These are phyloP conservation scores for Drosophila nebulosa DNA, from an alignment of 1,140 invertebrate species.

Conservation along the genomic window DNA sequence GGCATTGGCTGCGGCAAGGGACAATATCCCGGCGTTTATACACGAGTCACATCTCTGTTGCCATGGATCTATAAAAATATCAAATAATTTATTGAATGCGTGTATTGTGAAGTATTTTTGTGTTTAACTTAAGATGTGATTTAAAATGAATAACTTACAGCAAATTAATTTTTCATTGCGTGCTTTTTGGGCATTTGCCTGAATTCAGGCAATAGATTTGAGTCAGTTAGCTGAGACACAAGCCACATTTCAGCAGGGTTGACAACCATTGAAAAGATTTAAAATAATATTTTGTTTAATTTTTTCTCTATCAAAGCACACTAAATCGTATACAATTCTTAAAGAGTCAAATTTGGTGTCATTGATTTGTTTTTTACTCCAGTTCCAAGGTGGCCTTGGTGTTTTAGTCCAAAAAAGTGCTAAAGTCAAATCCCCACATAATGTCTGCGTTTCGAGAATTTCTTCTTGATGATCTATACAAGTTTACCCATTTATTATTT, in stretches of 20 bases:
- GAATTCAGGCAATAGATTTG: background rate
- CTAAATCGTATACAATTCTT: too few relatives aligned
- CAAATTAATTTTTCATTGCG: slow-evolving; percentile 1
- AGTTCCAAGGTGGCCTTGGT: too few relatives aligned
- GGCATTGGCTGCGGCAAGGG: slow-evolving; percentile 96
- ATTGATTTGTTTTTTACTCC: too few relatives aligned
- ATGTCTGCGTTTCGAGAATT: slow-evolving; percentile 9
- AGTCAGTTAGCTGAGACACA: too few relatives aligned
- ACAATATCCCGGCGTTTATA: slow-evolving; percentile 90
- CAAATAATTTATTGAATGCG: slow-evolving; percentile 37
- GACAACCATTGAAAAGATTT: too few relatives aligned
- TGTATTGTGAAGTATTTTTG: slow-evolving; percentile 32
- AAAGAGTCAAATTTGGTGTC: too few relatives aligned
- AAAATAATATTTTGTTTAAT: too few relatives aligned
- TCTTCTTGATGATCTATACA: slow-evolving; percentile 50
- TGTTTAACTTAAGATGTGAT: slow-evolving; percentile 66
- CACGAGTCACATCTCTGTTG: slow-evolving; percentile 87
- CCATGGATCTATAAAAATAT: slow-evolving; percentile 89
- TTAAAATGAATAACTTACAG: slow-evolving; percentile 39
- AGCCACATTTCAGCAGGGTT: too few relatives aligned
- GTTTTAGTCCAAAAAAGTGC: background rate
- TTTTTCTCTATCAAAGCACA: too few relatives aligned
- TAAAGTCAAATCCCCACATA: background rate
- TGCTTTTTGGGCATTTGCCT: background rate
- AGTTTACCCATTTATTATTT: slow-evolving; percentile 51